phyloP scores from a whole-genome alignment of 2,797 vertebrate genomes.

The Anguilla anguilla region DNA sequence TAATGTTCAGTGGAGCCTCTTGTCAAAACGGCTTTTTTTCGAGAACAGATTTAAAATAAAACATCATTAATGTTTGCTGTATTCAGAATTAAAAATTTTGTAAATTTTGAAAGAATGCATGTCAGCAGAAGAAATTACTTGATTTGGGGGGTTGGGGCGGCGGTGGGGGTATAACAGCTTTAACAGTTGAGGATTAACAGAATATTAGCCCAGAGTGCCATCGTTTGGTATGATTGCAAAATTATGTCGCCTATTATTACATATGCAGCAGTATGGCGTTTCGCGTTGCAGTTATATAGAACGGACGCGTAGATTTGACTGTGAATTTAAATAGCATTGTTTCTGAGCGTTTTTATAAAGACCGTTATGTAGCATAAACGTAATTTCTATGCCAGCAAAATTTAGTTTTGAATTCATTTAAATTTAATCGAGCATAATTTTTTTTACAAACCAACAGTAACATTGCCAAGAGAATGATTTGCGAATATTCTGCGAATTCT shows the following conservation, averaged over 20 bases:
- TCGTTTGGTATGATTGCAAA: not conserved
- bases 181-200: not conserved
- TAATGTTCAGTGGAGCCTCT: not conserved
- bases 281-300: not conserved
- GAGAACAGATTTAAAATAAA: slow-evolving; percentile 3
- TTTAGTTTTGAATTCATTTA: not conserved
- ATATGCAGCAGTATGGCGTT: not conserved
- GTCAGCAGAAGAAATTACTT: not conserved
- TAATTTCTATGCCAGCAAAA: not conserved
- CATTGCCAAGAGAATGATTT: not conserved
- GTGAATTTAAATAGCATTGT: not conserved
- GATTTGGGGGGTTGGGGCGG: not conserved
- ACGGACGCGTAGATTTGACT: not conserved
- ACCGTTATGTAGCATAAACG: not conserved
- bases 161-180: not conserved
- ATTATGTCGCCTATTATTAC: not conserved
- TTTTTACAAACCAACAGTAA: not conserved
- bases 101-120: not conserved
- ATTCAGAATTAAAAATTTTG: not conserved
- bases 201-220: not conserved
- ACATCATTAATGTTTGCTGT: not conserved
- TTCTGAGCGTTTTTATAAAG: not conserved
- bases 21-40: not conserved
- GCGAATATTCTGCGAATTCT: not conserved
- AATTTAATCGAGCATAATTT: not conserved